Evolutionary conservation across 2,113 vertebrate species (phyloP), one percentile per base, ranked within the genome.

Genomic region (Scalopus aquaticus): DNA sequence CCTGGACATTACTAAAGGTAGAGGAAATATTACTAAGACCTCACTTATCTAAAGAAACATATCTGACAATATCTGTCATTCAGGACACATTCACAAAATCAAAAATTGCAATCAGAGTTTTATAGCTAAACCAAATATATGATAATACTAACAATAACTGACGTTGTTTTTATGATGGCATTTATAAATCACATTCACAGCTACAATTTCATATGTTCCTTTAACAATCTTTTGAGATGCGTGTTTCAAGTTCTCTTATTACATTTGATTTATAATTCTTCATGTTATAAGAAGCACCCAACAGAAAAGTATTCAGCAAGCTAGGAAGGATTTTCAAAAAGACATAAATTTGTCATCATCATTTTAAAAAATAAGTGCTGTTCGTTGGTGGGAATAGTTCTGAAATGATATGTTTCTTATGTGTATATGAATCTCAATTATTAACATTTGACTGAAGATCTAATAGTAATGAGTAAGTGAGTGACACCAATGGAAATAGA

Each of bases 361-460:
- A 70, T 85, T 92, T 65, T 37, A 72, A 86, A 12, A 60, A 37
- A 22, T 77, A 58, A 37, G 9, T 30, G 10, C 62, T 83, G 7
- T 72, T 67, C 7, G 79, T 72, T 7, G n/a, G 46, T 51, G 16
- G 16, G 2, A 88, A 91, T 54, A 72, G 24, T 58, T 56, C n/a
- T 58, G n/a, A 82, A 86, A 73, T 60, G 35, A 67, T 67, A 7
- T 90, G 4, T 60, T 74, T 4, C 20, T 35, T 73, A n/a, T 49
- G 35, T 80, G 30, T 58, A n/a, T 65, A 72, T 67, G 20, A 94
- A 46, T 92, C n/a, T 91, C 46, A 90, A 77, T 85, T 70, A 49
- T 15, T 30, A 72, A 74, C 24, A 49, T 28, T 28, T 77, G 22
- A 76, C 24, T 82, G 28, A 76, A 65, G 30, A 37, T 42, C 6